A percentile compares a stretch with the other conserved stretches of the same genome.
phyloP scores from a whole-genome alignment of 2,113 vertebrate genomes.

The Syngnathus typhle region DNA sequence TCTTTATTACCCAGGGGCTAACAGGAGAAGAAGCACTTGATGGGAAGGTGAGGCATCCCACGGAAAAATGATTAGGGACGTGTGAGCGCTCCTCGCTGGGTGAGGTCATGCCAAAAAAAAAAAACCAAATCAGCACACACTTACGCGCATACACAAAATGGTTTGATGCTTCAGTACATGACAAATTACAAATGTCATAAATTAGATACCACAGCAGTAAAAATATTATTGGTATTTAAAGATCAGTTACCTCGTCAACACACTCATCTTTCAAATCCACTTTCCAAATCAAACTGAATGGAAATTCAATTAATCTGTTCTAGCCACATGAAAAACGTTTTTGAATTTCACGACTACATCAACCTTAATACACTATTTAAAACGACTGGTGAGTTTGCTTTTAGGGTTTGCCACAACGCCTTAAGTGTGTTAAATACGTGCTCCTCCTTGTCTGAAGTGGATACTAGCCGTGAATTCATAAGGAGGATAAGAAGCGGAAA shows the following conservation, averaged over 20 bases:
- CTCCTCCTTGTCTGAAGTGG: neutral
- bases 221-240: no score
- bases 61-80: slow-evolving; percentile 74
- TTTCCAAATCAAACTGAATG: no score
- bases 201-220: no score
- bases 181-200: neutral
- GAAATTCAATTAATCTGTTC: no score
- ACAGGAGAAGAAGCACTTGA: slow-evolving; percentile 53
- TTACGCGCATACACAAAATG: no score
- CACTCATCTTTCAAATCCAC: no score
- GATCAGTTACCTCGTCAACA: no score
- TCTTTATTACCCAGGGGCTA: slow-evolving; percentile 70
- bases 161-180: neutral
- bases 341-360: no score
- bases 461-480: slow-evolving; percentile 24
- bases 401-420: slow-evolving; percentile 18
- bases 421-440: slow-evolving; percentile 9
- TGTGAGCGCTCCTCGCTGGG: slow-evolving; percentile 55
- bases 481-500: slow-evolving; percentile 6
- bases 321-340: no score
- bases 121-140: slow-evolving; percentile 21
- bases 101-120: slow-evolving; percentile 66
- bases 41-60: slow-evolving; percentile 64
- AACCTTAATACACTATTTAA: no score
- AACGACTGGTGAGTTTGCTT: slow-evolving; percentile 33